These are phyloP conservation scores for Callospermophilus lateralis DNA, from an alignment of 2,113 vertebrate species.

Conservation along the genomic window DNA sequence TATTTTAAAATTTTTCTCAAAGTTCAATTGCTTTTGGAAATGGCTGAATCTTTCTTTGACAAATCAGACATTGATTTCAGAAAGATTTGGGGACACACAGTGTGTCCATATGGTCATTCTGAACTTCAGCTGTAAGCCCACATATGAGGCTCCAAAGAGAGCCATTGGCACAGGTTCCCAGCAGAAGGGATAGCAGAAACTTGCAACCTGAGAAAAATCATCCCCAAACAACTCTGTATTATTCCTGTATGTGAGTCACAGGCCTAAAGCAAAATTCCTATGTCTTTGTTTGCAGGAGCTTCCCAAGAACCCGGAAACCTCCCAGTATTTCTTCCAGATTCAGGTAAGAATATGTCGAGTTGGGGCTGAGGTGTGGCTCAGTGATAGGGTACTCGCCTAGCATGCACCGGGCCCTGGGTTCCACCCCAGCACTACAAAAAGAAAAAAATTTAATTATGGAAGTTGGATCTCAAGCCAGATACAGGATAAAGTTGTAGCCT, in stretches of 20 bases:
- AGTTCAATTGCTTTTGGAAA: background rate
- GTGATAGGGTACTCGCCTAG: background rate
- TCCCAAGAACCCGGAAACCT: slow-evolving; percentile 78
- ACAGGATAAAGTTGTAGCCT: background rate
- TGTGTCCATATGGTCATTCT: accelerated
- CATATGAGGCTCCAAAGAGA: background rate
- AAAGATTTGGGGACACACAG: background rate
- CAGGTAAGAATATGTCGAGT: slow-evolving; percentile 84
- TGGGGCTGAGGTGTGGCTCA: background rate
- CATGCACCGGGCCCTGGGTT: background rate
- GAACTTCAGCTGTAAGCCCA: accelerated
- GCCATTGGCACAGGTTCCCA: accelerated
- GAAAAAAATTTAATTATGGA: background rate
- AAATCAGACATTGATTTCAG: background rate
- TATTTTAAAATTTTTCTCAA: background rate
- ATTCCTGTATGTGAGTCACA: background rate
- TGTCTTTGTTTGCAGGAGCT: slow-evolving; percentile 90
- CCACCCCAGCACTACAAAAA: too few species aligned
- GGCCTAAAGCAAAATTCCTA: background rate
- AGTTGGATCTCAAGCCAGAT: background rate
- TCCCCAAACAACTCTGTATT: background rate
- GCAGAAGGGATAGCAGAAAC: background rate
- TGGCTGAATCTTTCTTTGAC: background rate
- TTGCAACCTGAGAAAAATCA: background rate
- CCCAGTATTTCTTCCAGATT: slow-evolving; percentile 87